Percentiles rank a stretch among this genome's conserved stretches.
phyloP scores from a whole-genome alignment of 2,797 vertebrate species.

The Coranthus polyacanthus region DNA sequence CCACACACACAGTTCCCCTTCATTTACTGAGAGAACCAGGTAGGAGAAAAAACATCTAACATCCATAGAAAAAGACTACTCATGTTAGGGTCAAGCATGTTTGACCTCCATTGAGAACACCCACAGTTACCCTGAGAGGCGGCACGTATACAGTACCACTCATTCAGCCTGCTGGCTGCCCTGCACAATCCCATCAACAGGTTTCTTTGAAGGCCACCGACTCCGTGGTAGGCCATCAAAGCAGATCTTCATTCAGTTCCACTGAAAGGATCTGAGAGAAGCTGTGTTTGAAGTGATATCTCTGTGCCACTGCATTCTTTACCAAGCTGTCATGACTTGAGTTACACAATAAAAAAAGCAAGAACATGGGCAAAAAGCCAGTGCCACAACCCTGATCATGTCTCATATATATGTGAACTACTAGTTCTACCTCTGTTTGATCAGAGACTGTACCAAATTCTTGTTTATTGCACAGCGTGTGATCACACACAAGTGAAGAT shows the following conservation, averaged over 20 bases:
- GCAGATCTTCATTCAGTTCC: slow-evolving; percentile 78
- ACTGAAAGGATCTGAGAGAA: slow-evolving; percentile 74
- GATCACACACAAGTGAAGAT: slow-evolving; percentile 24
- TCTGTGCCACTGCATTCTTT: slow-evolving; percentile 75
- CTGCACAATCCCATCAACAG: slow-evolving; percentile 68
- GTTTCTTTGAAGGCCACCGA: slow-evolving; percentile 74
- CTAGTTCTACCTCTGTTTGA: slow-evolving; percentile 34
- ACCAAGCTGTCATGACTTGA: slow-evolving; percentile 72
- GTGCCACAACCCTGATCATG: slow-evolving; percentile 45
- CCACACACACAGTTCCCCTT: slow-evolving; percentile 61
- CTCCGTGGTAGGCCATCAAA: slow-evolving; percentile 83
- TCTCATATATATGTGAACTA: slow-evolving; percentile 35
- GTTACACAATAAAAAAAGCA: slow-evolving; percentile 69
- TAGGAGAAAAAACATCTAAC: slow-evolving; percentile 21
- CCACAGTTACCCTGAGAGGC: slow-evolving; percentile 46
- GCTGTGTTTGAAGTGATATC: slow-evolving; percentile 84
- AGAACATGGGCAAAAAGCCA: slow-evolving; percentile 53
- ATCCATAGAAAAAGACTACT: slow-evolving; percentile 57
- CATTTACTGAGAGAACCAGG: slow-evolving; percentile 55
- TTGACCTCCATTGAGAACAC: slow-evolving; percentile 66
- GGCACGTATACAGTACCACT: slow-evolving; percentile 55
- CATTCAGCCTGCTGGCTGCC: slow-evolving; percentile 59
- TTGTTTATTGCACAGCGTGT: slow-evolving; percentile 49
- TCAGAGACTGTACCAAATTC: slow-evolving; percentile 10
- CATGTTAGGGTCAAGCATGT: slow-evolving; percentile 68